Percentiles rank a stretch among this genome's conserved stretches.
Evolutionary conservation across 2,888 invertebrate species (phyloP).

Genomic region (Thereva nobilitata): DNA sequence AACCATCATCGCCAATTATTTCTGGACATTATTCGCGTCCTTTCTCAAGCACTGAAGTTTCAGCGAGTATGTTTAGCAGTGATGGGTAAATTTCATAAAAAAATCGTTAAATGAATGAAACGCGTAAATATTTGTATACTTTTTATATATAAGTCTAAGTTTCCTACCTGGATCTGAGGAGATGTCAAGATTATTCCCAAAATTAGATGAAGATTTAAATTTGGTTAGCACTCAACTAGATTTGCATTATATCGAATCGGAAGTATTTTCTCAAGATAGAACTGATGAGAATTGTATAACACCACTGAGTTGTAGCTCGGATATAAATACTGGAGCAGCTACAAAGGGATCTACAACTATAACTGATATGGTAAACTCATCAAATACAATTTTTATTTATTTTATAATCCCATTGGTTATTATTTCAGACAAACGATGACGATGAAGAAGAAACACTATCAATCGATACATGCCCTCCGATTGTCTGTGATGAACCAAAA

Average conservation of each 20-base stretch:
- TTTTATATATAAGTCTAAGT: constrained; percentile 24
- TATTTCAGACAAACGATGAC: constrained; percentile 46
- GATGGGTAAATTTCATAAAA: constrained; percentile 61
- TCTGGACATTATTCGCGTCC: constrained; percentile 64
- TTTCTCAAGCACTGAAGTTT: constrained; percentile 63
- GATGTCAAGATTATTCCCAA: constrained; percentile 62
- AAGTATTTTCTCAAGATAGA: constrained; percentile 47
- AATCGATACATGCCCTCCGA: constrained; percentile 58
- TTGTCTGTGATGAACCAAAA: constrained; percentile 17
- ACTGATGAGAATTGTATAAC: constrained; percentile 58
- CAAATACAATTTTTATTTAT: background rate
- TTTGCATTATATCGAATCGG: constrained; percentile 48
- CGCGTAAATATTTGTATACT: constrained; percentile 8
- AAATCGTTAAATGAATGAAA: constrained; percentile 20
- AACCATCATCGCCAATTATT: constrained; percentile 79
- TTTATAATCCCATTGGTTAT: background rate
- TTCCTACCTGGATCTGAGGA: constrained; percentile 54
- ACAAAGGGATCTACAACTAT: constrained; percentile 69
- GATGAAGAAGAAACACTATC: constrained; percentile 65
- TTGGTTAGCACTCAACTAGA: constrained; percentile 60
- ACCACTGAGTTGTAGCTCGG: constrained; percentile 69
- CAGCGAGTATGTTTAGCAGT: constrained; percentile 66
- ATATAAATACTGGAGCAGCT: constrained; percentile 70
- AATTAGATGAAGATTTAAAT: constrained; percentile 63
- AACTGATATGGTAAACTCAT: constrained; percentile 61